Evolutionary conservation across 1,140 invertebrate genomes (phyloP), one percentile per base, ranked within the genome.

Genomic region (Harpegnathos saltator): DNA sequence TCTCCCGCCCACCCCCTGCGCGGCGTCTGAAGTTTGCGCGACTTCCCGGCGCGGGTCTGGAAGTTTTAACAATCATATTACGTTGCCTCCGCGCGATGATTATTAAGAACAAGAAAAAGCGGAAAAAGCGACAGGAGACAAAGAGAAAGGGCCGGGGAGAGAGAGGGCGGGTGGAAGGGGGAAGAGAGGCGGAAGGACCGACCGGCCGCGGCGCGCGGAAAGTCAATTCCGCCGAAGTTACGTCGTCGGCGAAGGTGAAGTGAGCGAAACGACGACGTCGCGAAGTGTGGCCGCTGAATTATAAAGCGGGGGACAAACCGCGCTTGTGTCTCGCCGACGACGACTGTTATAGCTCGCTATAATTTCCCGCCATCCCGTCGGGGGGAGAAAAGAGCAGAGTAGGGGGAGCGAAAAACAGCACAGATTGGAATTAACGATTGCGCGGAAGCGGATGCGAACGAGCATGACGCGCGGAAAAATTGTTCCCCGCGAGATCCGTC

Each of bases 61-160:
- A 78, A 80, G 65, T 69, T 80, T 80, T 44, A 80, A 80, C 65
- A 80, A 80, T 80, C 17, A 52, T 58, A 71, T 80, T 68, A 65
- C 73, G 61, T 65, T 58, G 52, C 38, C 29, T 44, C 14, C 52
- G 75, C 33, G 75, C 54, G 38, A 80, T 80, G 65, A 69, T 69
- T 78, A 56, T 50, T 19, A 65, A 68, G 44, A 44, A 50, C 19
- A 38, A 63, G 65, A 9, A 44, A 44, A 44, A 44, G 7, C 3
- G 38, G 38, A 44, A 9, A 44, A 44, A 11, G 33, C 1, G 33
- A 7, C 33, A 7, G 7, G 38, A 44, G 11, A 44, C 0, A 44
- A 11, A 44, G 38, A 11, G 38, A 44, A 11, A 44, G 5, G 5
- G 29, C 5, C 1, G 29, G 5, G 5, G 29, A 33, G 5, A 33